These are phyloP conservation scores for Tetrapedia diversipes DNA, from an alignment of 2,888 invertebrate genomes.

Conservation along the genomic window DNA sequence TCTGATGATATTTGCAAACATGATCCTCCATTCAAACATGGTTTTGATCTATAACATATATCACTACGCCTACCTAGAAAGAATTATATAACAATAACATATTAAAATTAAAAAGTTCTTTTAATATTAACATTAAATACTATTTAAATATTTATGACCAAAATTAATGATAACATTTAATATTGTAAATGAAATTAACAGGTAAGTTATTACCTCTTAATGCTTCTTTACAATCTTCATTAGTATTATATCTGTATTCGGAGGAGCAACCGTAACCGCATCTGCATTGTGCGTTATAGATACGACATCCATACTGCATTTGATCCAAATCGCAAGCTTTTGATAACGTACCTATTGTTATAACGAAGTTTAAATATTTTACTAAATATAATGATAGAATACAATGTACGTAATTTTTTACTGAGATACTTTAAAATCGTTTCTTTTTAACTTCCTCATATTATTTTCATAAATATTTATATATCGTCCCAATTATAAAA, in stretches of 20 bases:
- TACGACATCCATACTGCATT: slow-evolving; percentile 86
- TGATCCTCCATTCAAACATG: slow-evolving; percentile 87
- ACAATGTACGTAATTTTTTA: background rate
- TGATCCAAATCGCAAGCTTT: slow-evolving; percentile 85
- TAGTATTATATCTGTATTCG: slow-evolving; percentile 86
- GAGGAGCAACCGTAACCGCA: slow-evolving; percentile 88
- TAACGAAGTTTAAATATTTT: slow-evolving; percentile 12
- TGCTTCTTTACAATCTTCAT: slow-evolving; percentile 86
- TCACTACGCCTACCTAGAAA: slow-evolving; percentile 83
- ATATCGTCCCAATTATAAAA: background rate
- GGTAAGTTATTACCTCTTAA: slow-evolving; percentile 84
- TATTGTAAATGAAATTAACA: background rate
- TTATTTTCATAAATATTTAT: slow-evolving; percentile 7
- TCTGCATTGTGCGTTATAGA: slow-evolving; percentile 85
- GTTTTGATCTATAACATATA: slow-evolving; percentile 85
- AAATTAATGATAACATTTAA: background rate
- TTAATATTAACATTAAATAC: background rate
- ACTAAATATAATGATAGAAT: background rate
- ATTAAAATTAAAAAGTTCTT: background rate
- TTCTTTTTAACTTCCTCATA: background rate
- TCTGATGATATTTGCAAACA: slow-evolving; percentile 88
- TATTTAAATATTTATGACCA: background rate
- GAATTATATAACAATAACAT: slow-evolving; percentile 11
- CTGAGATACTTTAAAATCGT: background rate
- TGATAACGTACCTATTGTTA: slow-evolving; percentile 64